phyloP scores from a whole-genome alignment of 2,113 vertebrate species.

The Myotis davidii region DNA sequence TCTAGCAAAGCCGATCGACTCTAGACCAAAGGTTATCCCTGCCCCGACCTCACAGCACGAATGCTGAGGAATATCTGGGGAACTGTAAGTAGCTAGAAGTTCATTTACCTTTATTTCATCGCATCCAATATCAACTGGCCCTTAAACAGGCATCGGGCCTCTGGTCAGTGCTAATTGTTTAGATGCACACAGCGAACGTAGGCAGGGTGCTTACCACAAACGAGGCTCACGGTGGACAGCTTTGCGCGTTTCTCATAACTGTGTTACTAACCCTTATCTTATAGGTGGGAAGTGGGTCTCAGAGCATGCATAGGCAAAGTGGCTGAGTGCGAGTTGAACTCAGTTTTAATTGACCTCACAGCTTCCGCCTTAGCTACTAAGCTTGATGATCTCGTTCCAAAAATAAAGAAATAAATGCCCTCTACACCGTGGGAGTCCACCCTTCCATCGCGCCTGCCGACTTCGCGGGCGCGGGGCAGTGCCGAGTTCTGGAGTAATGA shows the following conservation, averaged over 20 bases:
- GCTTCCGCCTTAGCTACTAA: not conserved
- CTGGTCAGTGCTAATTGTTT: not conserved
- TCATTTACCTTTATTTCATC: not conserved
- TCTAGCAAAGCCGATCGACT: not conserved
- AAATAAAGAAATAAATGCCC: not conserved
- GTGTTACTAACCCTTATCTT: not conserved
- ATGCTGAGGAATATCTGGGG: not conserved
- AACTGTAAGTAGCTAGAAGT: not conserved
- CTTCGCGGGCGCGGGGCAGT: conserved; percentile 26
- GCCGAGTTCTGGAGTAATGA: conserved; percentile 55
- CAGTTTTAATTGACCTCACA: not conserved
- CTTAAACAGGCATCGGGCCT: no score
- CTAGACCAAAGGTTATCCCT: not conserved
- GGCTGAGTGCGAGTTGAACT: not conserved
- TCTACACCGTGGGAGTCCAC: not conserved
- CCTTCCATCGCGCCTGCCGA: not conserved
- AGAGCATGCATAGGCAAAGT: not conserved
- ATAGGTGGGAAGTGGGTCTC: not conserved
- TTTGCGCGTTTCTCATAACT: not conserved
- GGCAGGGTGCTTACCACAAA: not conserved
- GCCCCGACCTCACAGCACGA: not conserved
- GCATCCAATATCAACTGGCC: not conserved
- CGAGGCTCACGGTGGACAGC: not conserved
- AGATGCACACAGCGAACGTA: not conserved
- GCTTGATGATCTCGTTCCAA: not conserved